Evolutionary conservation across 64 coral and sea anemone genomes (phyloP), one percentile per base, ranked within the genome.

Genomic region (Acropora yongei): DNA sequence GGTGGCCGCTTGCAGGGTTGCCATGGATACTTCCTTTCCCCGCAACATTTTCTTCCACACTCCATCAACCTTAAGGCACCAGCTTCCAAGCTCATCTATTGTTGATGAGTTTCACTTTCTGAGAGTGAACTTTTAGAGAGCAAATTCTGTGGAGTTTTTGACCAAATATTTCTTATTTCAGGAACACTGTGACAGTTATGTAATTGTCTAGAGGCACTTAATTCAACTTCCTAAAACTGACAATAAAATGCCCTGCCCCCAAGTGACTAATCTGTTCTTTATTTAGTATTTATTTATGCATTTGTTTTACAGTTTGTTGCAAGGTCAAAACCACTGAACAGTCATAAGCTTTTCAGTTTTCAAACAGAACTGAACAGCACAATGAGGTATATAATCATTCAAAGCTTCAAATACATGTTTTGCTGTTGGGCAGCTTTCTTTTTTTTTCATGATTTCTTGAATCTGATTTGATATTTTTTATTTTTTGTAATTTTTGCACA

Each of bases 361-460:
- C 95, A 97, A 78, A 97, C 92, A 81, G 92, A 97, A 89, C 92
- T 97, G 1, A 97, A 97, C 72, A 93, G 88, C 48, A 97, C 95
- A 63, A 97, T 97, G 95, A 93, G 95, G 95, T 97, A 94, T 19
- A 30, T 20, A 20, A 30, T 20, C 68, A 4, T 6, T 71, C 68
- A 20, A 14, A 3, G 19, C 39, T 19, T 0, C 5, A 9, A 48
- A 1, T 6, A 42, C 10, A 42, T 4, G 1, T 76, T 76, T 39
- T 5, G 43, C 3, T 17, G 17, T 13, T 13, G 16, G 60, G 1
- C 11, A 63, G 11, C 60, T 11, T 63, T 63, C 47, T 42, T 44
- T 11, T 44, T 75, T 12, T 44, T 75, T 1, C 6, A 7, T 2
- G 51, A 7, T 55, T 55, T 40, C 69, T 58, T 3, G 20, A 30